These are phyloP conservation scores for Drosophila diplacantha DNA, from an alignment of 2,888 invertebrate species.

Conservation along the genomic window DNA sequence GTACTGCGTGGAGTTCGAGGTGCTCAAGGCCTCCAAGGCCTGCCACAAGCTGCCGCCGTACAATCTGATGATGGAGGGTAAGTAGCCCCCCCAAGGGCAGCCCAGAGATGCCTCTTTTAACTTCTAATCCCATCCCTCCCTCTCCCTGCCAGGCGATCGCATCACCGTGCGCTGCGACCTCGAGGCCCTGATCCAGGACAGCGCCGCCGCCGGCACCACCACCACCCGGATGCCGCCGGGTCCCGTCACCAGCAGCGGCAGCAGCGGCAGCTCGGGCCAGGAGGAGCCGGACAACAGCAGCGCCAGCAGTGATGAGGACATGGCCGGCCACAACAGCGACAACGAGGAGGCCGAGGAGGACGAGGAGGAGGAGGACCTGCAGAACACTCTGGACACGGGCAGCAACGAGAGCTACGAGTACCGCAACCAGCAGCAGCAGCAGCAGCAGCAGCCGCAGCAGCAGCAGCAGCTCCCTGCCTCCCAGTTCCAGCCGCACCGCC, in stretches of 20 bases:
- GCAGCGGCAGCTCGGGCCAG: slow-evolving; percentile 18
- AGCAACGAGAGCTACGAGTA: slow-evolving; percentile 64
- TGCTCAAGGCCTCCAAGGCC: slow-evolving; percentile 88
- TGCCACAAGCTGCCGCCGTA: slow-evolving; percentile 87
- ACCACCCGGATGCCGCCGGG: slow-evolving; percentile 46
- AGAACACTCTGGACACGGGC: slow-evolving; percentile 53
- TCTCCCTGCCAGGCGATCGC: slow-evolving; percentile 81
- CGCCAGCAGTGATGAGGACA: slow-evolving; percentile 51
- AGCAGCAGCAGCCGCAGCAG: background rate
- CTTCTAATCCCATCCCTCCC: too few species aligned
- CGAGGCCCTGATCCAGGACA: slow-evolving; percentile 83
- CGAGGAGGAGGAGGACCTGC: slow-evolving; percentile 60
- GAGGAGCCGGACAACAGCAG: slow-evolving; percentile 32
- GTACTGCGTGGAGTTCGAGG: slow-evolving; percentile 91
- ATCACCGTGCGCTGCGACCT: slow-evolving; percentile 91
- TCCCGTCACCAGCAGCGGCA: slow-evolving; percentile 42
- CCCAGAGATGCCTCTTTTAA: too few species aligned
- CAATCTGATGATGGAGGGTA: slow-evolving; percentile 86
- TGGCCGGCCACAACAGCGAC: slow-evolving; percentile 31
- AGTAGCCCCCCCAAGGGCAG: background rate
- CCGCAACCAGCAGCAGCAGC: slow-evolving; percentile 47
- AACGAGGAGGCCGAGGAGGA: slow-evolving; percentile 40
- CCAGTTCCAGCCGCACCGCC: slow-evolving; percentile 5
- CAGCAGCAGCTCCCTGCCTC: slow-evolving; percentile 4
- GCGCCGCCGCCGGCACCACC: slow-evolving; percentile 7